Evolutionary conservation across 1,140 invertebrate species (phyloP).

Genomic region (Drosophila bocqueti): DNA sequence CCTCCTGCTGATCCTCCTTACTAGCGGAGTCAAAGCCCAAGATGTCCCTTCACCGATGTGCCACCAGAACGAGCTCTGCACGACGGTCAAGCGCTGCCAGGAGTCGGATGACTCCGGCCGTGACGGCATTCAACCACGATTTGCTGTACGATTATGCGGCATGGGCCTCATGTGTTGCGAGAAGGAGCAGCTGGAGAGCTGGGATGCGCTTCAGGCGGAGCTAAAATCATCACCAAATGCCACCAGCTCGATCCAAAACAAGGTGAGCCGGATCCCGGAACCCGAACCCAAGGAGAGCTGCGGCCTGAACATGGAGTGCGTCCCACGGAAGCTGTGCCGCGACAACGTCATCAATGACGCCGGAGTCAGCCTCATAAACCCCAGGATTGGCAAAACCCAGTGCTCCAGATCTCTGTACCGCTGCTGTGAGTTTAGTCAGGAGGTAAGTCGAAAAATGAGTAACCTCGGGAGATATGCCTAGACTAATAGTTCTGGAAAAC

Average conservation of each 20-base stretch:
- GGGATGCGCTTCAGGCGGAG: conserved; percentile 19
- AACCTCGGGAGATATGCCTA: background rate
- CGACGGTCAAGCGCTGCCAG: conserved; percentile 42
- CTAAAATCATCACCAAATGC: background rate
- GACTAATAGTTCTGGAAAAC: background rate
- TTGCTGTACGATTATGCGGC: conserved; percentile 39
- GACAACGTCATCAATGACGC: conserved; percentile 60
- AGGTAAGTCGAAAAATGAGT: conserved; percentile 22
- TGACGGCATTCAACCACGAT: conserved; percentile 40
- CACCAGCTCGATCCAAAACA: background rate
- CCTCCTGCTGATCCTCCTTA: conserved; percentile 27
- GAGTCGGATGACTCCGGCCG: conserved; percentile 61
- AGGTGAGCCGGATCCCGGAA: conserved; percentile 8
- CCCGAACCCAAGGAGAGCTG: conserved; percentile 54
- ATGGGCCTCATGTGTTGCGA: conserved; percentile 50
- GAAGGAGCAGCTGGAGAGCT: conserved; percentile 52
- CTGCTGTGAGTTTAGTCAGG: conserved; percentile 55
- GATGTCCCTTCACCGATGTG: conserved; percentile 24
- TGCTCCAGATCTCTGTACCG: conserved; percentile 47
- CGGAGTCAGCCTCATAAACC: conserved; percentile 51
- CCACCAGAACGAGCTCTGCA: conserved; percentile 40
- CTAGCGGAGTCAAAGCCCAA: conserved; percentile 3
- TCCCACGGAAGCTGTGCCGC: conserved; percentile 56
- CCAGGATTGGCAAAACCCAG: conserved; percentile 44
- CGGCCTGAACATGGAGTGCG: conserved; percentile 64